Evolutionary conservation across 2,797 vertebrate genomes (phyloP).

Genomic region (Oreochromis grahami): DNA sequence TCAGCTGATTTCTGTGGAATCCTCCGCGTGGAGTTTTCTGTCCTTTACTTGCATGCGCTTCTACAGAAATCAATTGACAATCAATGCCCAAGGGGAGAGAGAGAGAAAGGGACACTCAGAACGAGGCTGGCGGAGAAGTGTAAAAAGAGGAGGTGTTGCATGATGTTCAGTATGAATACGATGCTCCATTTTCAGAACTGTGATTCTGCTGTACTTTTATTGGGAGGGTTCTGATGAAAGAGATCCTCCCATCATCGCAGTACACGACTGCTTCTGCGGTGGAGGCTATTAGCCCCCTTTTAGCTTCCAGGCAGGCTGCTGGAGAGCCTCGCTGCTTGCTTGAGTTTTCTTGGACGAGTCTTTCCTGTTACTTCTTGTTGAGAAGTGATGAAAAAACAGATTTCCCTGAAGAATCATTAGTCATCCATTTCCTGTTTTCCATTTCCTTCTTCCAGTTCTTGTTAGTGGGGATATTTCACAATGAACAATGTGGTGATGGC

Average conservation of each 20-base stretch:
- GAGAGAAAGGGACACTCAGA: background rate
- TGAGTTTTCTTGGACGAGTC: too few relatives aligned
- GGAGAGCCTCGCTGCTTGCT: background rate
- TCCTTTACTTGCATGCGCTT: background rate
- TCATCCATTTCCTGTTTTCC: background rate
- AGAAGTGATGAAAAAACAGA: background rate
- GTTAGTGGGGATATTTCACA: background rate
- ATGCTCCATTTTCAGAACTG: background rate
- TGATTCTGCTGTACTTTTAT: background rate
- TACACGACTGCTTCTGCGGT: background rate
- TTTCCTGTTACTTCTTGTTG: background rate
- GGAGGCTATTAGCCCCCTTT: background rate
- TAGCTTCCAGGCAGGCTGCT: background rate
- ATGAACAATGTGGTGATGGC: background rate
- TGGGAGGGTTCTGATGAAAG: background rate
- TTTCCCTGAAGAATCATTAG: background rate
- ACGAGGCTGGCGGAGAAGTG: too few relatives aligned
- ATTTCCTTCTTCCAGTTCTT: background rate
- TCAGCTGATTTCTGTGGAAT: constrained; percentile 56
- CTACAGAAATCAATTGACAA: background rate
- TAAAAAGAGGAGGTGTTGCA: background rate
- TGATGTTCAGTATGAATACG: background rate
- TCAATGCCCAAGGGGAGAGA: background rate
- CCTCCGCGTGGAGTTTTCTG: constrained; percentile 9
- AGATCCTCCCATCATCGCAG: background rate